phyloP scores from a whole-genome alignment of 2,888 invertebrate genomes.

The Lasioglossum villosulum region DNA sequence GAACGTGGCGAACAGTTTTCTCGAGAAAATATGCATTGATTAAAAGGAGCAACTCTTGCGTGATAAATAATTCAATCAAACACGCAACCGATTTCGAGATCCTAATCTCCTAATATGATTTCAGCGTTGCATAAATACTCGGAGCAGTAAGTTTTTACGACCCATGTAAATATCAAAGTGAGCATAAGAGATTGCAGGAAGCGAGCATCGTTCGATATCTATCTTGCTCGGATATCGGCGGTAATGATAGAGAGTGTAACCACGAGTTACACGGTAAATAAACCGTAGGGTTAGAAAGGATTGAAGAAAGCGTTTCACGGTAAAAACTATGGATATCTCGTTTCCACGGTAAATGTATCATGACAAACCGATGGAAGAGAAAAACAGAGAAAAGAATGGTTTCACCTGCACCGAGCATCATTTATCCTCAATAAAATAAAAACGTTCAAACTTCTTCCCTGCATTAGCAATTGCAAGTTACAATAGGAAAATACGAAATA shows the following conservation, averaged over 20 bases:
- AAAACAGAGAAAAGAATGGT: constrained; percentile 2
- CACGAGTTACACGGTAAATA: constrained; percentile 32
- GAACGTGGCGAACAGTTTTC: not conserved
- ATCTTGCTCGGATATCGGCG: constrained; percentile 29
- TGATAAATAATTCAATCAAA: constrained; percentile 5
- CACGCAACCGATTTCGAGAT: not conserved
- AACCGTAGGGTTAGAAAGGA: constrained; percentile 16
- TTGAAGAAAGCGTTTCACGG: not conserved
- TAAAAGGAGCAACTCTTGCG: not conserved
- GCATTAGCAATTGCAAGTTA: not conserved
- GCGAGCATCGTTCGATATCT: constrained; percentile 32
- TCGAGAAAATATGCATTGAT: not conserved
- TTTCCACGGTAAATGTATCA: not conserved
- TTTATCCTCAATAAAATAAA: not conserved
- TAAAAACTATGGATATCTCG: not conserved
- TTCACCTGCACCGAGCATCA: not conserved
- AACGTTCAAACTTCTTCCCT: not conserved
- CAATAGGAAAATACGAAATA: not conserved
- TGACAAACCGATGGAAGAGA: not conserved
- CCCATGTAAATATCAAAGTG: not conserved
- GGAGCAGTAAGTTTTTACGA: not conserved
- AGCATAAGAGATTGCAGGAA: constrained; percentile 41
- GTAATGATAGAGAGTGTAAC: constrained; percentile 38
- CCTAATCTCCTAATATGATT: not conserved
- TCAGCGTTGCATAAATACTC: constrained; percentile 15